Evolutionary conservation across 2,797 vertebrate genomes (phyloP).

Genomic region (Pseudomugil tenellus): DNA sequence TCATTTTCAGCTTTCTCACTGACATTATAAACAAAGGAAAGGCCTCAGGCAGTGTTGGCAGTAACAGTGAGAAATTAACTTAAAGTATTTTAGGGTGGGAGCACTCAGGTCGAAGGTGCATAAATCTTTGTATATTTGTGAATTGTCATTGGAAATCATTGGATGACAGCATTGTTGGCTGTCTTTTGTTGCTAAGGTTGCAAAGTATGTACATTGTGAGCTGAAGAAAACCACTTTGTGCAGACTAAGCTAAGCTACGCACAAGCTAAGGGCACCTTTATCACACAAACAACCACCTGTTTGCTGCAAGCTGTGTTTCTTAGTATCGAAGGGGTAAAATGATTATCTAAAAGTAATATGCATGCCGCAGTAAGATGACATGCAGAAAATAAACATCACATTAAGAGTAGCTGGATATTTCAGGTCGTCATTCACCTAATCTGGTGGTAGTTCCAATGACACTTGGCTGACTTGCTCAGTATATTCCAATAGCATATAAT

Average conservation of each 20-base stretch:
- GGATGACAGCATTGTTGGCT: conserved; percentile 41
- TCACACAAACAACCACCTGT: conserved; percentile 16
- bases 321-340: not conserved
- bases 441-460: conserved; percentile 59
- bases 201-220: not conserved
- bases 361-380: conserved; percentile 36
- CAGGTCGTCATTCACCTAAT: conserved; percentile 35
- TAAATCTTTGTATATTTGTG: conserved; percentile 64
- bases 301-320: conserved; percentile 25
- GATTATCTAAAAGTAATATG: conserved; percentile 19
- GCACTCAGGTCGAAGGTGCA: conserved; percentile 45
- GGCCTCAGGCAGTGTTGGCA: conserved; percentile 64
- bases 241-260: not conserved
- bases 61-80: conserved; percentile 55
- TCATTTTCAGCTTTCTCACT: conserved; percentile 59
- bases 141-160: conserved; percentile 59
- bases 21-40: conserved; percentile 70
- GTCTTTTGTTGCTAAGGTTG: conserved; percentile 10
- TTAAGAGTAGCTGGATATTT: conserved; percentile 53
- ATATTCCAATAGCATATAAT: conserved; percentile 76
- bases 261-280: not conserved
- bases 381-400: conserved; percentile 61
- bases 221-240: not conserved
- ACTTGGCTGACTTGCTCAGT: conserved; percentile 71
- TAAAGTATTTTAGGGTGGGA: conserved; percentile 61